Percentiles rank a stretch among this genome's conserved stretches.
phyloP scores from a whole-genome alignment of 2,888 invertebrate species.

The Blomia tropicalis region DNA sequence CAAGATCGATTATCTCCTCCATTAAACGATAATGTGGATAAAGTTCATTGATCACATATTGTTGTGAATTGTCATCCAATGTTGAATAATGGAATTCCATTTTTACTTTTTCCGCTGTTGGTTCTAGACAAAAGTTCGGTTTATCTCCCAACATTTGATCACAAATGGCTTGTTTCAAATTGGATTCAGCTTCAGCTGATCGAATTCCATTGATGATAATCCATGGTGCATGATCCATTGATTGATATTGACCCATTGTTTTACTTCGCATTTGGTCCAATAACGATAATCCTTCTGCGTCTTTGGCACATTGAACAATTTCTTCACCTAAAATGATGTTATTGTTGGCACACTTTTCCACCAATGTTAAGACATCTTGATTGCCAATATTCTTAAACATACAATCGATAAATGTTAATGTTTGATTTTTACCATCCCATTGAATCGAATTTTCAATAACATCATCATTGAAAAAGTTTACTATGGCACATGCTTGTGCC shows the following conservation, averaged over 20 bases:
- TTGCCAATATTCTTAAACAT: slow-evolving; percentile 22
- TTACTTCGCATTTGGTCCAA: slow-evolving; percentile 9
- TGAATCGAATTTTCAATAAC: neutral
- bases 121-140: neutral
- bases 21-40: slow-evolving; percentile 17
- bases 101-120: slow-evolving; percentile 10
- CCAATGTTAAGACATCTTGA: neutral
- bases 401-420: slow-evolving; percentile 19
- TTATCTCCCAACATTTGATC: slow-evolving; percentile 16
- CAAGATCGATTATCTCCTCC: slow-evolving; percentile 20
- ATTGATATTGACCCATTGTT: neutral
- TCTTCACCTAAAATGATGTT: neutral
- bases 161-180: slow-evolving; percentile 15
- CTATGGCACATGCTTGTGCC: slow-evolving; percentile 21
- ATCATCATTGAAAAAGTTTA: slow-evolving; percentile 4
- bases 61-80: neutral
- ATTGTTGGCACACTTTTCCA: neutral
- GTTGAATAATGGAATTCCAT: slow-evolving; percentile 19
- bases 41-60: slow-evolving; percentile 11
- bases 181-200: neutral
- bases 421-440: slow-evolving; percentile 22
- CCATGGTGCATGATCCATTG: slow-evolving; percentile 13
- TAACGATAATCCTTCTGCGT: neutral
- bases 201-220: slow-evolving; percentile 18
- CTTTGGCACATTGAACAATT: neutral